Percentiles rank a stretch among this genome's conserved stretches.
Evolutionary conservation across 1,140 invertebrate genomes (phyloP).

Genomic region (Saxidomus purpurata): DNA sequence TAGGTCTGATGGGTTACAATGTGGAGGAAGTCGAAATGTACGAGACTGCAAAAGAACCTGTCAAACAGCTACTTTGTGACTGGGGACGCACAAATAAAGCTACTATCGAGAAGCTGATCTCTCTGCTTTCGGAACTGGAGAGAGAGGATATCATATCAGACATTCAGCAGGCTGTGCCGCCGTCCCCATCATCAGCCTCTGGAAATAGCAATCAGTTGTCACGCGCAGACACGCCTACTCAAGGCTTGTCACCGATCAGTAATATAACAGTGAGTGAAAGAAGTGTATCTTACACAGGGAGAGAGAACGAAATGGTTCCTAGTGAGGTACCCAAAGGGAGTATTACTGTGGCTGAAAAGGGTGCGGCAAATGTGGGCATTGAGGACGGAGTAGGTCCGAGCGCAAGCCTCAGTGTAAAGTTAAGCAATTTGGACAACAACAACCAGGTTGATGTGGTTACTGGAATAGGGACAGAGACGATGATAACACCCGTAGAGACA

Average conservation of each 20-base stretch:
- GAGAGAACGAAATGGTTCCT: conserved; percentile 1
- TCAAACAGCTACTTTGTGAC: conserved; percentile 3
- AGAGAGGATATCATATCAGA: conserved; percentile 38
- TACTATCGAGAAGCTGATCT: conserved; percentile 35
- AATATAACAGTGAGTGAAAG: conserved; percentile 6
- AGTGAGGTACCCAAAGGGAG: neutral
- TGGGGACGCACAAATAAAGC: conserved; percentile 13
- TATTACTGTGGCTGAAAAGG: conserved; percentile 12
- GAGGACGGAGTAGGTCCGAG: neutral
- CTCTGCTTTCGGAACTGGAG: conserved; percentile 19
- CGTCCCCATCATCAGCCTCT: neutral
- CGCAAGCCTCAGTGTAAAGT: neutral
- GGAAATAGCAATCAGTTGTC: neutral
- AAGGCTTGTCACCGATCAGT: neutral
- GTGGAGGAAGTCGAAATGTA: conserved; percentile 31
- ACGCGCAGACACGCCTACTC: neutral
- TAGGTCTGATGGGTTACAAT: conserved; percentile 53
- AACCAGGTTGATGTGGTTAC: neutral
- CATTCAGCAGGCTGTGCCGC: neutral
- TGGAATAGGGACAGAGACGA: conserved; percentile 22
- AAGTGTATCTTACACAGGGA: neutral
- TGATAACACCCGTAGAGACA: conserved; percentile 56
- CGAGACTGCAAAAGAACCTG: conserved; percentile 29
- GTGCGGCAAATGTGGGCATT: neutral
- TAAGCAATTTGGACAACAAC: conserved; percentile 31